Base-by-base conservation (phyloP, 2,113 vertebrate genomes). In the Sisor rabdophorus region DNA sequence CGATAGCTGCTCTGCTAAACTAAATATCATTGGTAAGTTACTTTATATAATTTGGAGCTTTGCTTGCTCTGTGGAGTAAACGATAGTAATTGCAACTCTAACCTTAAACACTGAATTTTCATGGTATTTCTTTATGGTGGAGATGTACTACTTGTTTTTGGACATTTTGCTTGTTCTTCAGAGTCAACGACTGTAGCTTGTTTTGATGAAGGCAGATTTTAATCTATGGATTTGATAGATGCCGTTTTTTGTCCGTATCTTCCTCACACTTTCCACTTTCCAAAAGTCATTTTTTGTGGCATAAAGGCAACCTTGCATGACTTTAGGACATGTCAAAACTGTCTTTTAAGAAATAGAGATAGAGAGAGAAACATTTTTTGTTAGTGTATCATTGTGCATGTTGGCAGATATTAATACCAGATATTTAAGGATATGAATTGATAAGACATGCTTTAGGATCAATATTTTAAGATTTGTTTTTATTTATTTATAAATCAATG, bases 21-120 rank as follows among this genome's bases (percentile, higher is more conserved):
- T 99, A 44, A 91, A 79, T 3, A 93, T 99, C 69, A 94, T 94
- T 82, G 96, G 97, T 99, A 91, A 93, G 94, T 4, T 1, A 28
- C 16, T 70, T 60, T 12, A 76, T 82, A 63, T 81, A 28, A 61
- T 81, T 76, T 61, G 71, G 58, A 19, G 68, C 72, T 68, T 73
- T 0, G 67, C 80, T 81, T 81, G 75, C 76, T 28, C n/a, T 44
- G 0, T 67, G n/a, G 10, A 61, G 54, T 55, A 11, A 30, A 47
- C 47, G 16, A 28, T 28, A 26, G 16, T 26, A 40, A 65, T 22
- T 40, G 20, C 19, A 13, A 71, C 9, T 44, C 1, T 47, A 13
- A 11, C 19, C 7, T 2, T 6, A 6, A 47, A n/a, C 16, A 59
- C 11, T 50, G 63, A 47, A 28, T 48, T 17, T 17, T 44, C 3